A percentile compares a stretch with the other conserved stretches of the same genome.
phyloP scores from a whole-genome alignment of 2,113 vertebrate genomes.

The Pyrgilauda ruficollis region DNA sequence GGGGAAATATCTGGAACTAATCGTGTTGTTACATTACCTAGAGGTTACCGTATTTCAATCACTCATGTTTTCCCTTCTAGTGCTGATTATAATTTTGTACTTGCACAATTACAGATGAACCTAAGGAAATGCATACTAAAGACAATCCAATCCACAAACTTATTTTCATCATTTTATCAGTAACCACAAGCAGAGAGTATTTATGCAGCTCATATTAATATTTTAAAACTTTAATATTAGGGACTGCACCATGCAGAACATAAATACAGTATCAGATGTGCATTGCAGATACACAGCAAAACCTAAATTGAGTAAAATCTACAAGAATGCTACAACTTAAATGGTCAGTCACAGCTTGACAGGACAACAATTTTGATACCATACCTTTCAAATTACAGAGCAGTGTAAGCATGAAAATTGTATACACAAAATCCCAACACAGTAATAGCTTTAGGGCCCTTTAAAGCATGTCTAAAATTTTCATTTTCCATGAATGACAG shows the following conservation, averaged over 20 bases:
- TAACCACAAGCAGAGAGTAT: not conserved
- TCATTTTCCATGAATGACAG: not conserved
- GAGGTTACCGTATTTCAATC: constrained; percentile 10
- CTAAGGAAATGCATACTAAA: not conserved
- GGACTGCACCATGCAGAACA: not conserved
- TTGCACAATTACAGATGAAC: constrained; percentile 5
- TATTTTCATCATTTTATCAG: not conserved
- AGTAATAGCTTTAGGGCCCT: not conserved
- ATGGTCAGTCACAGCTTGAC: not conserved
- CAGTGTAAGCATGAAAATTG: not conserved
- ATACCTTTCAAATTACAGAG: not conserved
- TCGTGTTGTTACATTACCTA: not conserved
- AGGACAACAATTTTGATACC: not conserved
- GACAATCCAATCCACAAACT: not conserved
- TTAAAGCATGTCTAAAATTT: not conserved
- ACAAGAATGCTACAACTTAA: not conserved
- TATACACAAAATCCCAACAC: not conserved
- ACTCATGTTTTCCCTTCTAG: not conserved
- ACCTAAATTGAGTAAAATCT: not conserved
- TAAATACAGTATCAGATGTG: not conserved
- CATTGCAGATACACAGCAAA: not conserved
- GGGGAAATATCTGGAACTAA: not conserved
- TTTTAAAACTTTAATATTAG: not conserved
- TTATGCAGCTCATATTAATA: constrained; percentile 5
- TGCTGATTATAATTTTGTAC: not conserved